Base-by-base conservation (phyloP, 1,140 invertebrate species). In the Lasioglossum albipes region DNA sequence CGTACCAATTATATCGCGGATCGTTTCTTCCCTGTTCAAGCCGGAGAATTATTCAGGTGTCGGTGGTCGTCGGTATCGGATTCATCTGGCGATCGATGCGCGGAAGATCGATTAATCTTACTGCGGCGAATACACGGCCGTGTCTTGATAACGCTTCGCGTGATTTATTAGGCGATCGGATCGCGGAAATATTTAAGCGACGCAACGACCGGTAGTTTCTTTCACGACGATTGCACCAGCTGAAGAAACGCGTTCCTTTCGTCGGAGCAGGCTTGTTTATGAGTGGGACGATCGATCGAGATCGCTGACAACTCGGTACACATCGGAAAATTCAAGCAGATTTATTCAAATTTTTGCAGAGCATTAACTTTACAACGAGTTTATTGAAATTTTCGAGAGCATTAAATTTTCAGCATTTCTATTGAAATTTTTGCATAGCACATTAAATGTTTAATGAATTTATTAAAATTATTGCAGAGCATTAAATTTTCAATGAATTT, bases 41-140 rank as follows among this genome's bases (percentile, higher is more conserved):
- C 67, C 20, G 27, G 71, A 66, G 66, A 84, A 84, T 84, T 80
- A 84, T 80, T 79, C 71, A 42, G 62, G 69, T 49, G 54, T 84
- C 54, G 67, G 27, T 77, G 54, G 69, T 65, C 42, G 54, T n/a
- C 13, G 36, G 16, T 82, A 57, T 78, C 71, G 62, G 22, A 75
- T 80, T 79, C 71, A 71, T 75, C 70, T 4, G 36, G 36, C 59
- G 31, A 79, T 75, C 76, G 59, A 22, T n/a, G 22, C 16, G n/a
- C 52, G 27, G 54, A n/a, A 49, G 36, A 78, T 66, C 66, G 42
- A 75, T 84, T 84, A 70, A 83, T 83, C 81, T 74, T 27, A 12
- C 22, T 20, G 16, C 42, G n/a, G 27, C n/a, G 36, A 75, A 45
- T 45, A 16, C 36, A 16, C 45, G 13, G 42, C 20, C 31, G 12